Conservation (phyloP, 30 jellyfish, hydroid and myxozoan species). For the Pseudorhiza aurosa region DNA sequence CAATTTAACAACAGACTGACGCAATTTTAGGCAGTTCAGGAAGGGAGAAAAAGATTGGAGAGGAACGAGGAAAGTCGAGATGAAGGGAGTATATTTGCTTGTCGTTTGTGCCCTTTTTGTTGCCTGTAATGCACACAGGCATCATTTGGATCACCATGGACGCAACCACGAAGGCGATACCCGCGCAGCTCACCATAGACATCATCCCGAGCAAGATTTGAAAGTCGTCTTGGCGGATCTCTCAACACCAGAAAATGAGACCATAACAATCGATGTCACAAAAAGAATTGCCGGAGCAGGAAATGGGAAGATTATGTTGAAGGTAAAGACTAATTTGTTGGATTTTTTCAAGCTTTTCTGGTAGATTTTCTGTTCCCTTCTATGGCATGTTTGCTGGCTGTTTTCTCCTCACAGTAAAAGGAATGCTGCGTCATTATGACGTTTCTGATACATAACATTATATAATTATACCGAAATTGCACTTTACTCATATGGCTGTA, state of each 20-base stretch:
- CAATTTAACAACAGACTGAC: no score
- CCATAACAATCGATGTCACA: conserved; percentile 49
- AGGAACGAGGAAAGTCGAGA: background rate
- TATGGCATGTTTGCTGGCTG: background rate
- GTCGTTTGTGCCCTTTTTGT: background rate
- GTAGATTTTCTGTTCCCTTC: background rate
- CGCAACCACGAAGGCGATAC: background rate
- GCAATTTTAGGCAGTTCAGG: no score
- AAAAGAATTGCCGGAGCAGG: background rate
- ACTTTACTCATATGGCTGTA: no score
- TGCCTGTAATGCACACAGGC: background rate
- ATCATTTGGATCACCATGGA: conserved; percentile 34
- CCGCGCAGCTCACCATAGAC: background rate
- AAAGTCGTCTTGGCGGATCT: conserved; percentile 19
- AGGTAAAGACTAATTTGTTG: conserved; percentile 9
- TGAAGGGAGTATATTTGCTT: background rate
- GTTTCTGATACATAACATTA: no score
- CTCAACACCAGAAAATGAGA: conserved; percentile 56
- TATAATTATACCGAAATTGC: no score
- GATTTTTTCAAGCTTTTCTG: no score
- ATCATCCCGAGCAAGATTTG: background rate
- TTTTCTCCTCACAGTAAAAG: background rate
- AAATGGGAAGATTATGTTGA: conserved; percentile 17
- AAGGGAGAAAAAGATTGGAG: no score
- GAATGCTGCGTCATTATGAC: background rate